These are phyloP conservation scores for Volucella zonaria DNA, from an alignment of 2,888 invertebrate genomes.

Conservation along the genomic window DNA sequence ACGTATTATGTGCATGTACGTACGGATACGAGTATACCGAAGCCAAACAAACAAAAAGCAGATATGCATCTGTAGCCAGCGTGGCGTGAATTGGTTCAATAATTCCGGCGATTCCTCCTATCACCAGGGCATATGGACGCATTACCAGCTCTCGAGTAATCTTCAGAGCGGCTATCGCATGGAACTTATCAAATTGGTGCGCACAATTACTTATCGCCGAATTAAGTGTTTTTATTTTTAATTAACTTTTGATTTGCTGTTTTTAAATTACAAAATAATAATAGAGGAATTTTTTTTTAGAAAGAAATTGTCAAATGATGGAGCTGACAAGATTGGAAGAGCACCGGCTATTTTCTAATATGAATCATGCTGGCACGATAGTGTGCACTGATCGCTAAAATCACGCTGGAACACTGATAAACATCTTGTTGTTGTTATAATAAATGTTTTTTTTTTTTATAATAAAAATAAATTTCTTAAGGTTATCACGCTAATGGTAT, in stretches of 20 bases:
- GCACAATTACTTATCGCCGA: conserved; percentile 8
- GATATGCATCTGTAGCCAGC: conserved; percentile 14
- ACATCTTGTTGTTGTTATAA: background rate
- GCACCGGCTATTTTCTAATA: background rate
- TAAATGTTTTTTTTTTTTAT: background rate
- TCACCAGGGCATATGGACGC: background rate
- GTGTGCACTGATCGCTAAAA: background rate
- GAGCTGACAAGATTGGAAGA: background rate
- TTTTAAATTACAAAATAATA: conserved; percentile 1
- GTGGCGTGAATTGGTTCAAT: conserved; percentile 13
- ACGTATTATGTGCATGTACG: background rate
- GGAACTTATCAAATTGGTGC: background rate
- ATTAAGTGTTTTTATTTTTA: background rate
- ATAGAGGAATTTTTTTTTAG: background rate
- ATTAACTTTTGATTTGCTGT: no score
- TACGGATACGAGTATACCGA: background rate
- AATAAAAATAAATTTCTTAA: no score
- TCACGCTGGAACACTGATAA: background rate
- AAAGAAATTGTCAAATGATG: background rate
- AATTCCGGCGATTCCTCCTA: background rate
- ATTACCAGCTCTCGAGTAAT: conserved; percentile 4
- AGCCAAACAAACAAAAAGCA: background rate
- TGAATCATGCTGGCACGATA: background rate
- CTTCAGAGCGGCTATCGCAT: conserved; percentile 17
- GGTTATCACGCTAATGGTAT: no score